Percentiles rank a stretch among this genome's conserved stretches.
phyloP scores from a whole-genome alignment of 2,113 vertebrate genomes.

The Leucosticte australis region DNA sequence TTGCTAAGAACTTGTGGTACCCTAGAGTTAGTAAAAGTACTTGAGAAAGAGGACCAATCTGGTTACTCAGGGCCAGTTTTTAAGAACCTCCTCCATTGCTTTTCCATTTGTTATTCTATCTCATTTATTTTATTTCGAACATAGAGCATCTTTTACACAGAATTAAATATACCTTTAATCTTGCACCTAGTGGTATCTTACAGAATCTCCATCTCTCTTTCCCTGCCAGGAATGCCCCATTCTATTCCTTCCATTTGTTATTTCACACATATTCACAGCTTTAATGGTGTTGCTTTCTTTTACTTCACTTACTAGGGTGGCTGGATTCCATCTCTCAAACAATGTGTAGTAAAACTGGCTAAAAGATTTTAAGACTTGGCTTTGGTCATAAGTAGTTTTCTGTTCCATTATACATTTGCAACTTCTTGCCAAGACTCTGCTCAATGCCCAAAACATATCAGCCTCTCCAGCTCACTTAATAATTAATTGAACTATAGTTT shows the following conservation, averaged over 20 bases:
- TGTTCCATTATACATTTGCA: constrained; percentile 13
- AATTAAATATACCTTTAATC: not conserved
- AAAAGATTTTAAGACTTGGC: constrained; percentile 47
- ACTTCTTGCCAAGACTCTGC: not conserved
- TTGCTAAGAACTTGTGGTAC: not conserved
- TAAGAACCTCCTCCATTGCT: not conserved
- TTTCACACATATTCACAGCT: constrained; percentile 1
- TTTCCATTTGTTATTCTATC: not conserved
- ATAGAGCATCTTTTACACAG: not conserved
- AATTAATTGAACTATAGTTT: constrained; percentile 53
- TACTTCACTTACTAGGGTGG: constrained; percentile 9
- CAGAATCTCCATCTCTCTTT: not conserved
- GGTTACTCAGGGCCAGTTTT: not conserved
- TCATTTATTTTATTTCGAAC: not conserved
- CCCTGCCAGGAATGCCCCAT: not conserved
- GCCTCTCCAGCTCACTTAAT: constrained; percentile 32
- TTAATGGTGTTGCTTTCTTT: constrained; percentile 9
- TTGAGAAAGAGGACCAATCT: not conserved
- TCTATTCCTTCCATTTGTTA: constrained; percentile 20
- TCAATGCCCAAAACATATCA: constrained; percentile 18
- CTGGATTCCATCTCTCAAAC: constrained; percentile 13
- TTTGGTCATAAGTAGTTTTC: constrained; percentile 7
- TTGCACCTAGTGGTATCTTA: not conserved
- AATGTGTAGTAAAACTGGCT: constrained; percentile 34
- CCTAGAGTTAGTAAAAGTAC: not conserved